Conservation (phyloP, 2,113 vertebrate species). For the Progne subis region DNA sequence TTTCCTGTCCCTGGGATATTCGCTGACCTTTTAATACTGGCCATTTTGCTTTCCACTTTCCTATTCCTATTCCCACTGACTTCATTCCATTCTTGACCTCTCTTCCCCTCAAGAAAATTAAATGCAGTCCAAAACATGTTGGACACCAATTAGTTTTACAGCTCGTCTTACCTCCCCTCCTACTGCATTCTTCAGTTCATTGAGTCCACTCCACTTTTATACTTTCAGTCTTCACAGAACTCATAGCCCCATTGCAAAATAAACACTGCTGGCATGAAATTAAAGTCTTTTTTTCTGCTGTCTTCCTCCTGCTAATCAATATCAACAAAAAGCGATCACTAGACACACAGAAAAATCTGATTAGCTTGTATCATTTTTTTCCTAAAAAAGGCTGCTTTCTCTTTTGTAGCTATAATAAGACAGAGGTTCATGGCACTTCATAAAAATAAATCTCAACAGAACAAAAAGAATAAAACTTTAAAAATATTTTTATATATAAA, state of each 20-base stretch:
- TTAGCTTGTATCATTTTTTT: not conserved
- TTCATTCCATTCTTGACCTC: conserved; percentile 85
- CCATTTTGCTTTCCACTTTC: conserved; percentile 74
- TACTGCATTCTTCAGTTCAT: conserved; percentile 69
- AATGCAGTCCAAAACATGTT: conserved; percentile 76
- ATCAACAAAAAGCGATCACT: not conserved
- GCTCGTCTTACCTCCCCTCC: conserved; percentile 67
- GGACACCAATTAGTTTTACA: conserved; percentile 78
- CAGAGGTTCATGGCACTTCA: not conserved
- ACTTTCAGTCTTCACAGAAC: conserved; percentile 4
- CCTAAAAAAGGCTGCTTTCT: not conserved
- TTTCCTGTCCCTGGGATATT: conserved; percentile 80
- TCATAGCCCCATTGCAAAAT: conserved; percentile 6
- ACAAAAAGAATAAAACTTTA: not conserved
- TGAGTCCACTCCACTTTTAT: conserved; percentile 27
- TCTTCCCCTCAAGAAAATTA: conserved; percentile 79
- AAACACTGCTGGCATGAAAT: conserved; percentile 39
- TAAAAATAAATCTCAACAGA: not conserved
- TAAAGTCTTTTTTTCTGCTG: conserved; percentile 16
- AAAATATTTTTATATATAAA: not conserved
- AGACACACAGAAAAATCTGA: not conserved
- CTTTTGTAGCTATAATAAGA: not conserved
- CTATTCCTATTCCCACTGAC: conserved; percentile 74
- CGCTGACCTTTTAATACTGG: conserved; percentile 72
- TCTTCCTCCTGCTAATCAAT: conserved; percentile 16